phyloP scores from a whole-genome alignment of 2,797 vertebrate genomes.

The Helicolenus hilgendorfi region DNA sequence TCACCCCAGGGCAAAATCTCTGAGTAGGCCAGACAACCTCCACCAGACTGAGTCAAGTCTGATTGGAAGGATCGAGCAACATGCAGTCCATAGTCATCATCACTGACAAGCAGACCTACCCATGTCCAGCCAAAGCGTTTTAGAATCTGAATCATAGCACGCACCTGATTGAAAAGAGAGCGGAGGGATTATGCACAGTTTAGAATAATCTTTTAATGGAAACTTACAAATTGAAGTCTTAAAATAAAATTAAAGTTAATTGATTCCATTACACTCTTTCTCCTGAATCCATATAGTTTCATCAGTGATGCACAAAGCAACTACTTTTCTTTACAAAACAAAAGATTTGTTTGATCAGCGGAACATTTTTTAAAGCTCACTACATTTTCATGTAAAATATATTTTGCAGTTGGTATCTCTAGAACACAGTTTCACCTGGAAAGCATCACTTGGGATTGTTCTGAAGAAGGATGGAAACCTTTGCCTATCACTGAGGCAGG shows the following conservation, averaged over 20 bases:
- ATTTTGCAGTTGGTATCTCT: background rate
- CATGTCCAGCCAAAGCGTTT: conserved; percentile 84
- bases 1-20: conserved; percentile 77
- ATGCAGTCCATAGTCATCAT: conserved; percentile 84
- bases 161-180: conserved; percentile 36
- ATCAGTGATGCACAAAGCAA: background rate
- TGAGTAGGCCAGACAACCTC: conserved; percentile 77
- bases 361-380: background rate
- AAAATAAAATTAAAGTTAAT: background rate
- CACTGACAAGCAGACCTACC: conserved; percentile 81
- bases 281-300: background rate
- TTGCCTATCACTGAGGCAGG: conserved; percentile 61
- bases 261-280: background rate
- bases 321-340: background rate
- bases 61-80: conserved; percentile 71
- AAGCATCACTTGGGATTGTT: conserved; percentile 84
- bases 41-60: conserved; percentile 41
- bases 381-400: background rate
- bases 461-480: conserved; percentile 72
- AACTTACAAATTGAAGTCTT: background rate
- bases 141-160: conserved; percentile 80
- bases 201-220: background rate
- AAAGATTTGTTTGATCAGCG: background rate
- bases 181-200: background rate
- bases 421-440: conserved; percentile 66